These are phyloP conservation scores for Crotalus helleri DNA, from an alignment of 2,113 vertebrate genomes.

Conservation along the genomic window DNA sequence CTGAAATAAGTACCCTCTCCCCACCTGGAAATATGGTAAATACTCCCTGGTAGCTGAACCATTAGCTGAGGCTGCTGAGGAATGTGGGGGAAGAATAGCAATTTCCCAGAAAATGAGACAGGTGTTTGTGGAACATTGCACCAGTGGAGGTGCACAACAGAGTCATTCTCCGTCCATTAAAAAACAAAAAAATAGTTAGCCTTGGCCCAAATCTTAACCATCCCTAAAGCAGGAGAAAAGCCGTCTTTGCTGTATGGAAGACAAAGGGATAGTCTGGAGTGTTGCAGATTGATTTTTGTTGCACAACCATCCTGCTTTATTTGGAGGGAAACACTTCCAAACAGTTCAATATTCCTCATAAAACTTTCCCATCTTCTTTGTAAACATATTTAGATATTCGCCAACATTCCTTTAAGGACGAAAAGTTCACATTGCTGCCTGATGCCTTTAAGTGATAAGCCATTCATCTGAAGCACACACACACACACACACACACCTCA, in stretches of 20 bases:
- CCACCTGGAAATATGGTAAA: neutral
- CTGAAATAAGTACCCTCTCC: neutral
- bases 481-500: neutral
- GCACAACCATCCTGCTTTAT: neutral
- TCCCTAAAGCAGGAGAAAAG: neutral
- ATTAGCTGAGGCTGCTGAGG: neutral
- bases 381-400: neutral
- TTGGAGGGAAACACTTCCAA: neutral
- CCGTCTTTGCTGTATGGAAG: neutral
- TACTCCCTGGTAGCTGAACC: neutral
- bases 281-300: neutral
- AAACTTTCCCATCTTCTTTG: neutral
- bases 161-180: neutral
- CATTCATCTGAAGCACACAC: neutral
- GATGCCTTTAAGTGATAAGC: neutral
- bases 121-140: neutral
- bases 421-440: neutral
- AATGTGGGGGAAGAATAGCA: neutral
- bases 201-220: neutral
- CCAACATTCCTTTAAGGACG: neutral
- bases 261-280: neutral
- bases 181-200: neutral
- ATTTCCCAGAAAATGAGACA: neutral
- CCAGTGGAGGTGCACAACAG: neutral
- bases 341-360: neutral